Evolutionary conservation across 2,113 vertebrate genomes (phyloP).

Genomic region (Chloroceryle aenea): DNA sequence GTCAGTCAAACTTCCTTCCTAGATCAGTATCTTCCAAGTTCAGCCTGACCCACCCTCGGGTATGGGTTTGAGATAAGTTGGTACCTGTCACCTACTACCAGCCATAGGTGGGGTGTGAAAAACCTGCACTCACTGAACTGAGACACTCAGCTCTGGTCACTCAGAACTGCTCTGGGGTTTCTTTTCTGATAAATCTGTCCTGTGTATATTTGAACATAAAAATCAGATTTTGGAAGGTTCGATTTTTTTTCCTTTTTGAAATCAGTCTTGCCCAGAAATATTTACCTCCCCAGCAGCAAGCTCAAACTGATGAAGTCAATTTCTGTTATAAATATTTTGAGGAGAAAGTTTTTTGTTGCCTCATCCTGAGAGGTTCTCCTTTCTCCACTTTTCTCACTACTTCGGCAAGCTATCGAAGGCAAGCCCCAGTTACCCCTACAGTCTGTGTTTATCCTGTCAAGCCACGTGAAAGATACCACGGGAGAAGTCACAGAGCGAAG

Average conservation of each 20-base stretch:
- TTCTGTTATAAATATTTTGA: neutral
- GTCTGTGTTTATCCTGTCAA: neutral
- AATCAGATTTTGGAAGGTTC: neutral
- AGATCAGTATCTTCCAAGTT: neutral
- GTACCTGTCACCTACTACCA: neutral
- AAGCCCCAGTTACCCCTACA: neutral
- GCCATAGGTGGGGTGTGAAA: neutral
- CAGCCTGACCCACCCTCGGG: neutral
- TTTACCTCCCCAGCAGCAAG: neutral
- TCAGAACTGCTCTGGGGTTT: neutral
- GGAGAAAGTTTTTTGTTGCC: neutral
- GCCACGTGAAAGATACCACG: neutral
- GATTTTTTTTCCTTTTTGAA: neutral
- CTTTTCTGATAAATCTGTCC: neutral
- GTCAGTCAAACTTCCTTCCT: neutral
- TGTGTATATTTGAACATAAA: neutral
- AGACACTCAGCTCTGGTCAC: neutral
- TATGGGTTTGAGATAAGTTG: neutral
- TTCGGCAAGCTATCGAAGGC: neutral
- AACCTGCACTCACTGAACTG: neutral
- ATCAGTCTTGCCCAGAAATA: neutral
- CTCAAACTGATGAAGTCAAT: neutral
- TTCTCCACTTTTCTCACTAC: neutral
- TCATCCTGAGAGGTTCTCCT: neutral
- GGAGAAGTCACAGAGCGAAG: neutral